Base-by-base conservation (phyloP, 2,888 invertebrate species). In the Hemicrepidius hirtus region DNA sequence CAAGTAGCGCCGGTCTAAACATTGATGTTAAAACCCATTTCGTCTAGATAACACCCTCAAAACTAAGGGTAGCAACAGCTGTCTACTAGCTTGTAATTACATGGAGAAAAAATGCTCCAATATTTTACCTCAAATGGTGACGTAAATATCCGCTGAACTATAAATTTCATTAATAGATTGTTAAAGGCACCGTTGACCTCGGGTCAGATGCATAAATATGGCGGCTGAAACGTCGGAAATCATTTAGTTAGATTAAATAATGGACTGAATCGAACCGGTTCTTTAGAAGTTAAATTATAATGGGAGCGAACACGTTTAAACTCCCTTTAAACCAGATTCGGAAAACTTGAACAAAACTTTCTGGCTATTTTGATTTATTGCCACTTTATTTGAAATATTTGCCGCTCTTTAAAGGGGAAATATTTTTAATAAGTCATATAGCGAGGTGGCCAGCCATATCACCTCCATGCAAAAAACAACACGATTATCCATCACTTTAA, bases 401-500 rank as follows among this genome's bases (percentile, higher is more conserved):
- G 79, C 80, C 78, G 79, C 77, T 79, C 80, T 80, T 77, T 78
- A 78, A 80, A 80, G 80, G 82, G 81, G 80, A 80, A 81, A 81
- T 81, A 82, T 82, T 82, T 83, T 83, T 81, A 83, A 82, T 81
- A 81, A 81, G 82, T 81, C 80, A 35, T 62, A 80, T 80, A 80
- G 80, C 66, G 82, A 82, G 82, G 82, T 79, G 81, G 81, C 82
- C 81, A 80, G 81, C 82, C 81, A 80, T 78, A 79, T 78, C 76
- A 75, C 78, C 72, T 73, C 71, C 75, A 75, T 76, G 76, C 80
- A 82, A 83, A 84, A 83, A 84, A 80, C 73, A 81, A 82, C 81
- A 70, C 76, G 77, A 78, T 75, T 80, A 85, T 86, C 84, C 81
- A 85, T 86, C 86, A 85, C 82, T 84, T 84, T 85, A 85, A 86